Conservation (phyloP, 1,140 invertebrate genomes). For the Neodiprion virginianus region DNA sequence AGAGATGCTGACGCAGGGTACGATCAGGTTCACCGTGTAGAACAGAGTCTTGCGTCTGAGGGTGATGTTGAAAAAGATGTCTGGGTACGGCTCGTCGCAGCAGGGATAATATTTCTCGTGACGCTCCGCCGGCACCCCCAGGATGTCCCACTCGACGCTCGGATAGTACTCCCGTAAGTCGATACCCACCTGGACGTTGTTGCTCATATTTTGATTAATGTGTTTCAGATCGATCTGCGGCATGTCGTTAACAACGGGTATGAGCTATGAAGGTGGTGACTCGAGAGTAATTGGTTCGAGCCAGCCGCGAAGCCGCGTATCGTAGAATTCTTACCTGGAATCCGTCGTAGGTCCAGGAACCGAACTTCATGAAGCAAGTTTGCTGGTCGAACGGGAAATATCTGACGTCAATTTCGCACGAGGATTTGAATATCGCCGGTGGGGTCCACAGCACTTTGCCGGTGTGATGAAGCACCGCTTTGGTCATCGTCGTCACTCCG, state of each 20-base stretch:
- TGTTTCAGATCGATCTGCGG: conserved; percentile 89
- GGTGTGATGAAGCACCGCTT: conserved; percentile 88
- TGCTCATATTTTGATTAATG: conserved; percentile 80
- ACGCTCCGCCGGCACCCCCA: conserved; percentile 89
- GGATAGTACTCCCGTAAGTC: conserved; percentile 94
- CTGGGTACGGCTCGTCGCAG: conserved; percentile 87
- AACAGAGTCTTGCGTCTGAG: conserved; percentile 93
- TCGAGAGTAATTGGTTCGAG: neutral
- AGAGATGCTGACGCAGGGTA: conserved; percentile 92
- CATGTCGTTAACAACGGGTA: conserved; percentile 22
- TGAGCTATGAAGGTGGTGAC: neutral
- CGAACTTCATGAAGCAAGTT: conserved; percentile 95
- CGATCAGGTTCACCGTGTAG: conserved; percentile 95
- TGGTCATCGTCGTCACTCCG: conserved; percentile 97
- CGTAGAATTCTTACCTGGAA: conserved; percentile 73
- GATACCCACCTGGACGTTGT: conserved; percentile 87
- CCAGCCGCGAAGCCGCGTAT: neutral
- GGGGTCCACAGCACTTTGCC: conserved; percentile 93
- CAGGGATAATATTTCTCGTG: conserved; percentile 91
- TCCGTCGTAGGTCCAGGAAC: conserved; percentile 98
- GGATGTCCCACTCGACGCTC: conserved; percentile 97
- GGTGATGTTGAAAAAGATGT: conserved; percentile 99
- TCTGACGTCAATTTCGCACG: conserved; percentile 95
- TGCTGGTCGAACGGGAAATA: conserved; percentile 98
- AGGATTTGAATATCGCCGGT: conserved; percentile 97